Percentiles rank a stretch among this genome's conserved stretches.
These are phyloP conservation scores for Scomber scombrus DNA, from an alignment of 2,113 vertebrate genomes.

Conservation along the genomic window DNA sequence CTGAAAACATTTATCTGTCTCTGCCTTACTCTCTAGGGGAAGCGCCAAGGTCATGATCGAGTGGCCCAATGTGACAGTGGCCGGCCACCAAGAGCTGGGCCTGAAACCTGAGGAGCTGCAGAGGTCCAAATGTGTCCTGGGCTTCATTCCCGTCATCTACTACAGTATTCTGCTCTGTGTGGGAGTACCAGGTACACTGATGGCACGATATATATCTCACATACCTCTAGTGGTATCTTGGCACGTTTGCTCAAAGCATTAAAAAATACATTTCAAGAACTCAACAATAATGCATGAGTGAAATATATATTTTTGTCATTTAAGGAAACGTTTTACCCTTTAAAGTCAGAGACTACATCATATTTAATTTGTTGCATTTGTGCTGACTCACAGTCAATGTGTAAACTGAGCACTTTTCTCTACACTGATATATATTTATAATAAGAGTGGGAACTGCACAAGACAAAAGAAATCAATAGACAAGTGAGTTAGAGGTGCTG, in stretches of 20 bases:
- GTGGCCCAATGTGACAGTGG: slow-evolving; percentile 81
- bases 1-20: not conserved
- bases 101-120: slow-evolving; percentile 64
- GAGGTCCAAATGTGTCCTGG: slow-evolving; percentile 88
- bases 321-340: not conserved
- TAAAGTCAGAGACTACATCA: not conserved
- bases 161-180: slow-evolving; percentile 92
- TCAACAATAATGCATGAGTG: no score
- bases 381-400: not conserved
- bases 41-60: slow-evolving; percentile 70
- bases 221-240: no score
- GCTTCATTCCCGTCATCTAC: slow-evolving; percentile 88
- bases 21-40: slow-evolving; percentile 24
- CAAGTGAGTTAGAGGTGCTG: not conserved
- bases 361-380: slow-evolving; percentile 3
- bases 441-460: not conserved
- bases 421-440: slow-evolving; percentile 17
- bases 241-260: no score
- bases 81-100: slow-evolving; percentile 37
- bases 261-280: no score
- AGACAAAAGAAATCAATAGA: slow-evolving; percentile 9
- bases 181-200: slow-evolving; percentile 90
- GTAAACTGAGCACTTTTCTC: not conserved
- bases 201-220: no score
- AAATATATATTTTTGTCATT: not conserved